Conservation (phyloP, 2,888 invertebrate species). For the Anaspis maculata region DNA sequence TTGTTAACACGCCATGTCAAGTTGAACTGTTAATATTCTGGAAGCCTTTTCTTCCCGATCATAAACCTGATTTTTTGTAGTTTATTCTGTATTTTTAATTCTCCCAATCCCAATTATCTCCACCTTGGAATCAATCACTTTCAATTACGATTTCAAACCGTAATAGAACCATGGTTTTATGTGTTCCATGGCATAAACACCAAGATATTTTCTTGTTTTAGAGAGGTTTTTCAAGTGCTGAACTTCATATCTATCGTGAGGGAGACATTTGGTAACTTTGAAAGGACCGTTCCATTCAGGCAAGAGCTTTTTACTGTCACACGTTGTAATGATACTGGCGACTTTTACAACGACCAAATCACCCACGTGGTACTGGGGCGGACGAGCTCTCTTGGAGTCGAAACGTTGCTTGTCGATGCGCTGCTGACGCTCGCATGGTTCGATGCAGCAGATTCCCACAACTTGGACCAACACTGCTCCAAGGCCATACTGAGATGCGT, state of each 20-base stretch:
- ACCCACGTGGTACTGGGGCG: conserved; percentile 5
- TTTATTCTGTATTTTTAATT: too few species aligned
- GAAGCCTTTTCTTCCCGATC: too few species aligned
- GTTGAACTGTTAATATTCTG: too few species aligned
- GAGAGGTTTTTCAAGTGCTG: not conserved
- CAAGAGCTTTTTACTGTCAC: conserved; percentile 10
- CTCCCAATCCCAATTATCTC: too few species aligned
- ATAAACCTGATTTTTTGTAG: too few species aligned
- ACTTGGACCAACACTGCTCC: conserved; percentile 1
- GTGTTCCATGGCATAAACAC: conserved; percentile 1
- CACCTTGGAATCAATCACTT: too few species aligned
- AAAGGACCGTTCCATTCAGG: conserved; percentile 15
- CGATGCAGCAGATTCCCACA: conserved; percentile 1
- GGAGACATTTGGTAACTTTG: conserved; percentile 2
- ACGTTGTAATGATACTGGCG: conserved; percentile 5
- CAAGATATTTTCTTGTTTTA: not conserved
- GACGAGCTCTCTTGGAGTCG: conserved; percentile 5
- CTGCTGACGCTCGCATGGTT: conserved; percentile 4
- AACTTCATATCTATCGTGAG: not conserved
- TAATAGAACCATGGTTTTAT: too few species aligned
- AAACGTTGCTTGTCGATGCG: conserved; percentile 7
- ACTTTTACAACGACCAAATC: conserved; percentile 11
- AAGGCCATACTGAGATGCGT: not conserved
- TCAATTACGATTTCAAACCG: too few species aligned
- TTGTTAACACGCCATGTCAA: too few species aligned